Percentiles rank a stretch among this genome's conserved stretches.
These are phyloP conservation scores for Leguminivora glycinivorella DNA, from an alignment of 1,140 invertebrate species.

Conservation along the genomic window DNA sequence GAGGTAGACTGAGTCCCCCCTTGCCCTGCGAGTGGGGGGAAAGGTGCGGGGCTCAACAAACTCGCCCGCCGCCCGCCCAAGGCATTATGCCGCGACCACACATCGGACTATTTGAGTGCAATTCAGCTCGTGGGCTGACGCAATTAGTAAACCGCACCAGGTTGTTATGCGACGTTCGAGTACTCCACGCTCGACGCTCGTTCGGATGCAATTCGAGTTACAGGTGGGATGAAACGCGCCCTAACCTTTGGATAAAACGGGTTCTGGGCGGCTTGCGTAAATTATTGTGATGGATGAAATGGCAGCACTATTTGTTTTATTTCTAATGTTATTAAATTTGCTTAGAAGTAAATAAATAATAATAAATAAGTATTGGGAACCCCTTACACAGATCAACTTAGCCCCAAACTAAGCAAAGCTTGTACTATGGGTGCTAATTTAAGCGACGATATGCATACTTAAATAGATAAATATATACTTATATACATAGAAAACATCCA, in stretches of 20 bases:
- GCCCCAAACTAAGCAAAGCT: no score
- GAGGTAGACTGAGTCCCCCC: conserved; percentile 41
- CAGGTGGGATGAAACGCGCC: neutral
- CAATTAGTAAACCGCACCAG: conserved; percentile 21
- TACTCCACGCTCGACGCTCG: conserved; percentile 4
- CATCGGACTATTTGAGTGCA: conserved; percentile 26
- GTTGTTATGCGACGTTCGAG: conserved; percentile 2
- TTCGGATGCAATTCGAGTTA: neutral
- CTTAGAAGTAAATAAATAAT: no score
- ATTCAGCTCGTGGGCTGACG: conserved; percentile 25
- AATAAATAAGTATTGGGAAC: no score
- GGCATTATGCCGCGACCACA: conserved; percentile 25
- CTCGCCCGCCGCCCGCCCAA: conserved; percentile 44
- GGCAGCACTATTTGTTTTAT: no score
- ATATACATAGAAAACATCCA: no score
- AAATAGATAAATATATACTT: no score
- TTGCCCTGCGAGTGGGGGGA: conserved; percentile 36
- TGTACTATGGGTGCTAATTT: no score
- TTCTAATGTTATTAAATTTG: no score
- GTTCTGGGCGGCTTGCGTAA: no score
- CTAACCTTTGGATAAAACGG: neutral
- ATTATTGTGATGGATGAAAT: no score
- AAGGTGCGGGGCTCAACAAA: conserved; percentile 35
- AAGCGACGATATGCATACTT: no score
- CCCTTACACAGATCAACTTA: no score